Base-by-base conservation (phyloP, 2,113 vertebrate genomes). In the Prolemur simus region DNA sequence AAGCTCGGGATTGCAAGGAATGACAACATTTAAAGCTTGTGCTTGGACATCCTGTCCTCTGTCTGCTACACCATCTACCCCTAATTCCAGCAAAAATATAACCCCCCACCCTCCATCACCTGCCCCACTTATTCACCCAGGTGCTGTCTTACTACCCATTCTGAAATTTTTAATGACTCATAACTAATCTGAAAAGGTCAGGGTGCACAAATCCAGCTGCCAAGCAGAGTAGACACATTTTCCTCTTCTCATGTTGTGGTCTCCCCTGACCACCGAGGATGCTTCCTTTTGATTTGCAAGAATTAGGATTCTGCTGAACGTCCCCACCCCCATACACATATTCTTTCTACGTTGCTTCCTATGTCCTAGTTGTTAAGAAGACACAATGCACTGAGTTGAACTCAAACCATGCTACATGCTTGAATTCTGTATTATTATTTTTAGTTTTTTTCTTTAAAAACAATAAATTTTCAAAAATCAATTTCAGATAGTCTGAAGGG, bases 401-500 rank as follows among this genome's bases (percentile, higher is more conserved):
- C 32, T 74, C 49, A 39, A 42, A 66, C 64, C 54, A 23, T 23
- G 34, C 14, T 39, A 13, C 60, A 21, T 34, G 56, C 89, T 68
- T 85, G 54, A 47, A 69, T 60, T 66, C 54, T 83, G 66, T 42
- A 25, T n/a, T 63, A 47, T n/a, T 77, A 82, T 71, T 32, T 71
- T 49, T 25, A 18, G 20, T 60, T 80, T 78, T 15, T 56, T 95
- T 60, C 47, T 90, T 89, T 47, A 54, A 47, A 87, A 54, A 94
- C 90, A 96, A 6, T 39, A 91, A 47, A 69, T 91, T 96, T 39
- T 80, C 12, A 71, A 92, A 94, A 97, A 90, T 20, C 52, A 94
- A 68, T 78, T 94, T 97, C 89, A 95, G 93, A 78, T 64, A 85
- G 45, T 47, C 87, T 86, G 64, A 76, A 56, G 52, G 39, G 39